Conservation (phyloP, 2,888 invertebrate species). For the Chesias legatella region DNA sequence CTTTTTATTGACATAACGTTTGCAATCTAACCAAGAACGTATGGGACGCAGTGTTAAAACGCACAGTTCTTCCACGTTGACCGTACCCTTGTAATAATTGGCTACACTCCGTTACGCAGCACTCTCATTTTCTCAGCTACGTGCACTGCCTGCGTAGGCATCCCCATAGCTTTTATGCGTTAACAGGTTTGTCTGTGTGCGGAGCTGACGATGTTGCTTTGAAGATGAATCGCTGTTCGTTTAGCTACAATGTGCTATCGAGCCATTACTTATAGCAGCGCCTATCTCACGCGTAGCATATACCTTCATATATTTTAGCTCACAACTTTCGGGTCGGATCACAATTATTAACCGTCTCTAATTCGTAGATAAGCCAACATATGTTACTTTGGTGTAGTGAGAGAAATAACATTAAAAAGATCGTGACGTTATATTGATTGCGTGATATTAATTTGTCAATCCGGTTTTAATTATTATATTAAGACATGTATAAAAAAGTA, state of each 20-base stretch:
- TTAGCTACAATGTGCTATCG: conserved; percentile 36
- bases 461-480: conserved; percentile 35
- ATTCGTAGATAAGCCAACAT: conserved; percentile 57
- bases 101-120: conserved; percentile 15
- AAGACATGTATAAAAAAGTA: no score
- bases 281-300: conserved; percentile 68
- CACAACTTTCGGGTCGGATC: conserved; percentile 57
- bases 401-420: conserved; percentile 36
- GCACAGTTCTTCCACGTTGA: conserved; percentile 8
- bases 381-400: conserved; percentile 47
- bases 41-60: conserved; percentile 13
- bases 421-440: conserved; percentile 43
- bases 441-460: conserved; percentile 39
- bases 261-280: conserved; percentile 69
- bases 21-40: conserved; percentile 56
- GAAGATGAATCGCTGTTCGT: not conserved
- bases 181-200: conserved; percentile 1
- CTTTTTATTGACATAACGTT: conserved; percentile 79
- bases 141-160: conserved; percentile 15
- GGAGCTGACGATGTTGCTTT: not conserved
- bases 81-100: conserved; percentile 13
- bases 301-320: conserved; percentile 53
- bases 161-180: not conserved
- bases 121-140: conserved; percentile 17
- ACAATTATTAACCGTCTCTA: conserved; percentile 62